These are phyloP conservation scores for Rhodeus uyekii DNA, from an alignment of 2,797 vertebrate genomes.

Conservation along the genomic window DNA sequence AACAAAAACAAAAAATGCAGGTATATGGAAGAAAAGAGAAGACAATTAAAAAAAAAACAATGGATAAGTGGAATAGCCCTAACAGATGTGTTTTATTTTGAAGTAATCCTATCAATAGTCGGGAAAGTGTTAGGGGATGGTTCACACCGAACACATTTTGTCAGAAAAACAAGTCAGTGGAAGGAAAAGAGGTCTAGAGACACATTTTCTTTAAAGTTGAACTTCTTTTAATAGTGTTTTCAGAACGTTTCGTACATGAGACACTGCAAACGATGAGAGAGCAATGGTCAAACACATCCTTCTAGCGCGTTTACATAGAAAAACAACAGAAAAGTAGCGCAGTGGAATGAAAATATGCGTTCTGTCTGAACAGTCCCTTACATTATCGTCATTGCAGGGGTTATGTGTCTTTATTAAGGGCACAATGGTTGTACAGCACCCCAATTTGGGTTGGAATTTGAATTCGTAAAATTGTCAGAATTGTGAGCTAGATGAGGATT, in stretches of 20 bases:
- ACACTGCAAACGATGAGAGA: too few species aligned
- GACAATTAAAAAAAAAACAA: background rate
- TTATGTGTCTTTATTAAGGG: constrained; percentile 23
- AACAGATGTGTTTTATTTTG: too few species aligned
- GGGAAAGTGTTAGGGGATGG: too few species aligned
- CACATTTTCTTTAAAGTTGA: background rate
- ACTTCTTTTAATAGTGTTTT: too few species aligned
- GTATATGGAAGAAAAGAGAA: too few species aligned
- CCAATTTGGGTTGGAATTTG: background rate
- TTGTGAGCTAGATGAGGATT: constrained; percentile 39
- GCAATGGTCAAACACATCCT: background rate
- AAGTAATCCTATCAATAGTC: too few species aligned
- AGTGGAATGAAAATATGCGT: background rate
- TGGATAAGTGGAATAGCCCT: too few species aligned
- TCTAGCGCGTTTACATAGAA: background rate
- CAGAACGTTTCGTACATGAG: background rate
- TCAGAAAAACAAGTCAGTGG: too few species aligned
- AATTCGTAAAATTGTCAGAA: background rate
- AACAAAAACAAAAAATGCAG: too few species aligned
- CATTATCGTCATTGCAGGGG: background rate
- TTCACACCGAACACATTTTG: too few species aligned
- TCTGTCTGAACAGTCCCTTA: background rate
- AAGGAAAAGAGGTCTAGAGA: background rate
- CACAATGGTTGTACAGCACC: background rate
- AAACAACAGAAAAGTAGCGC: background rate